These are phyloP conservation scores for Apodemia zela DNA, from an alignment of 2,888 invertebrate genomes.

Conservation along the genomic window DNA sequence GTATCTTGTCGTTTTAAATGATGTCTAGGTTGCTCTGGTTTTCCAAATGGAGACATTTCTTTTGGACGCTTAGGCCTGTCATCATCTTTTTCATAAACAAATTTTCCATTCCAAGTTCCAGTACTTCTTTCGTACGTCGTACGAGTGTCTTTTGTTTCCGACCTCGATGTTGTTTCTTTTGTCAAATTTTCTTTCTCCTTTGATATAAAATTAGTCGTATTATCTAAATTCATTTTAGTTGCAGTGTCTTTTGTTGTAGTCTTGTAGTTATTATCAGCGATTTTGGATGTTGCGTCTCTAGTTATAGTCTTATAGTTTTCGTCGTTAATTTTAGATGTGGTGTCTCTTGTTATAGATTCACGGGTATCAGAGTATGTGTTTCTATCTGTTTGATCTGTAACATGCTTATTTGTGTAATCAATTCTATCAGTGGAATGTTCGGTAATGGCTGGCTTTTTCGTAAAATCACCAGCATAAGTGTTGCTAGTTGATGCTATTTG, in stretches of 20 bases:
- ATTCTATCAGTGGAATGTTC: slow-evolving; percentile 51
- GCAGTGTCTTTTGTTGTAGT: slow-evolving; percentile 44
- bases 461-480: slow-evolving; percentile 68
- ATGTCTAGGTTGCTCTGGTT: slow-evolving; percentile 62
- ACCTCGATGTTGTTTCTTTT: slow-evolving; percentile 58
- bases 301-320: slow-evolving; percentile 39
- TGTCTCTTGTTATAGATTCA: slow-evolving; percentile 42
- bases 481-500: slow-evolving; percentile 68
- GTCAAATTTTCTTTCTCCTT: slow-evolving; percentile 70
- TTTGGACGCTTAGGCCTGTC: slow-evolving; percentile 65
- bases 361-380: slow-evolving; percentile 34
- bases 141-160: slow-evolving; percentile 63
- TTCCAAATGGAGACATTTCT: slow-evolving; percentile 67
- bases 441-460: slow-evolving; percentile 64
- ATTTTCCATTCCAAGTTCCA: slow-evolving; percentile 81
- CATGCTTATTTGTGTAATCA: slow-evolving; percentile 48
- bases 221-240: slow-evolving; percentile 45
- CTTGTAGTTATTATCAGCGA: slow-evolving; percentile 7
- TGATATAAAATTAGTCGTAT: slow-evolving; percentile 61
- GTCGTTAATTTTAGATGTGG: slow-evolving; percentile 45
- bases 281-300: slow-evolving; percentile 8
- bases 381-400: slow-evolving; percentile 46
- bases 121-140: slow-evolving; percentile 71
- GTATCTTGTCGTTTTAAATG: slow-evolving; percentile 72
- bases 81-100: slow-evolving; percentile 72